Percentiles rank a stretch among this genome's conserved stretches.
phyloP scores from a whole-genome alignment of 2,113 vertebrate genomes.

The Nannobrachium achirus region DNA sequence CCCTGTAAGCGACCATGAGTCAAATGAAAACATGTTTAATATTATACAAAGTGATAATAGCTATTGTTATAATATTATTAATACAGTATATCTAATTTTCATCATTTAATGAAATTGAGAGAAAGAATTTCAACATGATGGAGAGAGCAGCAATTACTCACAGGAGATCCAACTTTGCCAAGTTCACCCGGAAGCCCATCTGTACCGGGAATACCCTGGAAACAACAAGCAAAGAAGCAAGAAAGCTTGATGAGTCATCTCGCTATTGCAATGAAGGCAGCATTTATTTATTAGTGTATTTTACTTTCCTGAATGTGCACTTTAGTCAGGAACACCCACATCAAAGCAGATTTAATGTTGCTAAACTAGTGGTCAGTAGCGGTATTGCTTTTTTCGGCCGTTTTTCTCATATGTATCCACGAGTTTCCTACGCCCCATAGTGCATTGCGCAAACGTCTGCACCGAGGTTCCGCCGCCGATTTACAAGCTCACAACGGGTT shows the following conservation, averaged over 20 bases:
- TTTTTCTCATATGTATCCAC: too few species aligned
- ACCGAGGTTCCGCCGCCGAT: too few species aligned
- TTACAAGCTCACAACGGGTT: too few species aligned
- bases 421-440: too few species aligned
- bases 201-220: conserved; percentile 88
- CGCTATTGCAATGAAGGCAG: not conserved
- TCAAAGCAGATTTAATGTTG: too few species aligned
- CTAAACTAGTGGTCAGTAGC: too few species aligned
- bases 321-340: too few species aligned
- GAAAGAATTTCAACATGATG: not conserved
- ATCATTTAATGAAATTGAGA: too few species aligned
- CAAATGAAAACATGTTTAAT: not conserved
- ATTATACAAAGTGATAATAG: not conserved
- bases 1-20: conserved; percentile 77
- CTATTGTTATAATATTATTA: too few species aligned
- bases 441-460: too few species aligned
- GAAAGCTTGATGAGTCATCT: not conserved
- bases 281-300: not conserved
- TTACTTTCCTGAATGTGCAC: not conserved
- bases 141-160: conserved; percentile 77
- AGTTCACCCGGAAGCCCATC: conserved; percentile 93
- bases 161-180: conserved; percentile 86
- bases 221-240: conserved; percentile 12
- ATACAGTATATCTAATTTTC: too few species aligned
- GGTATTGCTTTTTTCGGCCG: too few species aligned